phyloP scores from a whole-genome alignment of 2,888 invertebrate species.

The Apodemia hepburni region DNA sequence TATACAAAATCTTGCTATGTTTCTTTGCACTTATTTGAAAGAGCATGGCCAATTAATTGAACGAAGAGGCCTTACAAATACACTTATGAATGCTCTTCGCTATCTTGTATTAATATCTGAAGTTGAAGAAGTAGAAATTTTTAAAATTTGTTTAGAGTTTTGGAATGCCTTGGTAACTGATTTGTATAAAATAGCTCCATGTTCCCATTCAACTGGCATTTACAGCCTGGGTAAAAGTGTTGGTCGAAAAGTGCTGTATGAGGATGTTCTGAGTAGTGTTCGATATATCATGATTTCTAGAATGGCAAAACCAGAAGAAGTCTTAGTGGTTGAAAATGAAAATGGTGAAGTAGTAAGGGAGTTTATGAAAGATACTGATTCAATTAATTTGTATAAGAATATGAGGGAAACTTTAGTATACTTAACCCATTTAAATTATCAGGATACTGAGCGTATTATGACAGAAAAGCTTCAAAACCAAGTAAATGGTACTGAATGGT shows the following conservation, averaged over 20 bases:
- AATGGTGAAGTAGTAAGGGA: conserved; percentile 99
- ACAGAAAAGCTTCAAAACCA: conserved; percentile 98
- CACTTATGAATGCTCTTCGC: conserved; percentile 90
- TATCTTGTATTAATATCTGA: conserved; percentile 96
- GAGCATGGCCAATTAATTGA: conserved; percentile 96
- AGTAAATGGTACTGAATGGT: conserved; percentile 99
- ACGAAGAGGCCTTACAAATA: conserved; percentile 87
- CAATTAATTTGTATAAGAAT: conserved; percentile 99
- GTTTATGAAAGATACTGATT: conserved; percentile 99
- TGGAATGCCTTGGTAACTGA: conserved; percentile 97
- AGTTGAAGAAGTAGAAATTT: conserved; percentile 99
- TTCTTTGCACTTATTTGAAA: conserved; percentile 97
- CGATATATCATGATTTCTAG: conserved; percentile 99
- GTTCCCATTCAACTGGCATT: conserved; percentile 71
- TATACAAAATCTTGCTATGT: conserved; percentile 98
- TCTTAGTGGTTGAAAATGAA: conserved; percentile 99
- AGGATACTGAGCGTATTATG: conserved; percentile 99
- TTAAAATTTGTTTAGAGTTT: conserved; percentile 99
- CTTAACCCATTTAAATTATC: conserved; percentile 98
- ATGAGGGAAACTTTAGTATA: conserved; percentile 99
- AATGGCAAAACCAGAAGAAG: conserved; percentile 99
- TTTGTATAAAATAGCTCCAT: conserved; percentile 93
- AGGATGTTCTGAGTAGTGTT: conserved; percentile 91
- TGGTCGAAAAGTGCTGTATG: conserved; percentile 86
- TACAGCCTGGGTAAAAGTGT: conserved; percentile 62